These are phyloP conservation scores for Ramphastos sulfuratus DNA, from an alignment of 2,113 vertebrate genomes.

Conservation along the genomic window DNA sequence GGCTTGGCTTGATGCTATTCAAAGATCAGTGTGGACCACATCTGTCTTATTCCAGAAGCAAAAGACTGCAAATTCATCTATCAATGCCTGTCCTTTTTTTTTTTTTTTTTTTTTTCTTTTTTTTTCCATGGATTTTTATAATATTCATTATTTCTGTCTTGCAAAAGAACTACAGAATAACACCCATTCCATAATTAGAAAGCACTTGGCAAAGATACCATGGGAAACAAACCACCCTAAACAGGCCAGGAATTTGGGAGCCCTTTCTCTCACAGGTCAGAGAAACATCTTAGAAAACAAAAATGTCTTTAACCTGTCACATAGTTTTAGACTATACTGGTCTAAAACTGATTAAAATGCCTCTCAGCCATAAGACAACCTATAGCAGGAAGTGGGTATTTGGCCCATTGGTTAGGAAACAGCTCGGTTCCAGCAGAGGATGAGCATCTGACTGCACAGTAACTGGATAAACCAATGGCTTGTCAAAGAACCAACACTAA, in stretches of 20 bases:
- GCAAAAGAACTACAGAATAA: conserved; percentile 13
- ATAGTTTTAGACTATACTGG: background rate
- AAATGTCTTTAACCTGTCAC: conserved; percentile 9
- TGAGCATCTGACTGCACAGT: background rate
- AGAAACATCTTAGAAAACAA: conserved; percentile 9
- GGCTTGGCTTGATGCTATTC: background rate
- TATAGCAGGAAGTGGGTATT: background rate
- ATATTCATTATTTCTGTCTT: background rate
- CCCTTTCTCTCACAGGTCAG: conserved; percentile 38
- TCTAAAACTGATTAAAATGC: background rate
- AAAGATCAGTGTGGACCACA: background rate
- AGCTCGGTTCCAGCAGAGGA: background rate
- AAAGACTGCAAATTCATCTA: background rate
- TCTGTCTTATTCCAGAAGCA: background rate
- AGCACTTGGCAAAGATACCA: conserved; percentile 56
- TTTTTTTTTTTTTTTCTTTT: no score
- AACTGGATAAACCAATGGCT: background rate
- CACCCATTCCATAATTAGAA: conserved; percentile 60
- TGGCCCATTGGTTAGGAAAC: background rate
- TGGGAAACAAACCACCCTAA: conserved; percentile 54
- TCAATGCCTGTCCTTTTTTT: no score
- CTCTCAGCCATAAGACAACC: background rate
- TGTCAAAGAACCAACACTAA: background rate
- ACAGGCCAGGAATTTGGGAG: conserved; percentile 45
- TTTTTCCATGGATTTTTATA: background rate